Base-by-base conservation (phyloP, 2,113 vertebrate species). In the Boulengeromyrus knoepffleri region DNA sequence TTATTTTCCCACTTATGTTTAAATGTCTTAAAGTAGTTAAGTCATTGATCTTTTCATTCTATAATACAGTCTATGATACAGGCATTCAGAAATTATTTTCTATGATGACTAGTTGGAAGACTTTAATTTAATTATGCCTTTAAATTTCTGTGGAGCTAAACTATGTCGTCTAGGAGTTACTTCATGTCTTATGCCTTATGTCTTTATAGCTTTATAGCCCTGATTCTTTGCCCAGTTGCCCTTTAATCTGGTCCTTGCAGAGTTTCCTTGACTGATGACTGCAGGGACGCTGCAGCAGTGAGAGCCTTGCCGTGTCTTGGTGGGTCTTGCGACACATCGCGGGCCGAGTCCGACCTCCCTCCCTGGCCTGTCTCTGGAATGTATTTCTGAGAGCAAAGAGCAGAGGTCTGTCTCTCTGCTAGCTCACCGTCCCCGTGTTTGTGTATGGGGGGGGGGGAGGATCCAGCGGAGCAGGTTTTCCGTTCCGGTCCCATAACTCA, bases 391-490 rank as follows among this genome's bases (percentile, higher is more conserved):
- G 77, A 39, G 77, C 46, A 24, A 62, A 88, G 10, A 19, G 36
- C 31, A 39, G 36, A 80, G 74, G 5, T 5, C 74, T 19, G n/a
- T 31, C 10, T 70, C n/a, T 12, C 62, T 70, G 10, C 27, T 19
- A 0, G 13, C 8, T 50, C 27, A 39, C 52, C 88, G 85, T 50
- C 62, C 53, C 70, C 56, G 85, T n/a, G 53, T 85, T 85, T 58
- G 62, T 24, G 10, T 19, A 46, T 7, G 87, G 0, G 27, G 15
- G 52, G 52, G 19, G 2, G 19, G 45, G 45, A 2, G 19, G 52
- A 91, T 93, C 91, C 89, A 62, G 90, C 62, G 8, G 12, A 92
- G 90, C 94, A 92, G 92, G 93, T 94, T 93, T 93, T 36, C 49
- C 80, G 84, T 53, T 52, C 74, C 56, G 80, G 42, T 74, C 62